Evolutionary conservation across 2,888 invertebrate species (phyloP), one percentile per base, ranked within the genome.

Genomic region (Seira ritae): DNA sequence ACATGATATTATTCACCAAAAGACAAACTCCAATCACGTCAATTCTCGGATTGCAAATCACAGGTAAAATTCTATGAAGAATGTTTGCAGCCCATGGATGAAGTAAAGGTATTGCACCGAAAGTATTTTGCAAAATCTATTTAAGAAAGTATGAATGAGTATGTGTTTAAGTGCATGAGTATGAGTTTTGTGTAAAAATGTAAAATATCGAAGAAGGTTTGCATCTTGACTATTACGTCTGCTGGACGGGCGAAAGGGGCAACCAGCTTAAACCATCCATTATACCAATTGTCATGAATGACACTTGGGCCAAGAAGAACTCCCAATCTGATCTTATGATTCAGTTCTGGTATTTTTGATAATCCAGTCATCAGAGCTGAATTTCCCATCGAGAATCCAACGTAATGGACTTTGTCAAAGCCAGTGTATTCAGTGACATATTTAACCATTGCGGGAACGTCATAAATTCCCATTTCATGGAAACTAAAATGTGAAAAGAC

Each of bases 361-460:
- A 81, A 22, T 12, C 22, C 85, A 10, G 71, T 31, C 22, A 71
- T n/a, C 4, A 81, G 31, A 0, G 71, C 74, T 12, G 81, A n/a
- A n/a, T n/a, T n/a, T n/a, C n/a, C 72, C 75, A 82, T 68, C 10
- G 85, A 85, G 62, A 82, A 82, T 1, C 78, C 74, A 23, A 81
- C 62, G 42, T 70, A 84, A 73, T 76, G 67, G 17, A 84, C 62
- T 46, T 81, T 73, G 0, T 72, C 46, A 1, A 60, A 10, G 12
- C 23, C 65, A 4, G 79, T 84, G 10, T 55, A 23, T 10, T 46
- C 55, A 6, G 70, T 69, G 19, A 85, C 78, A 55, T 78, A 81
- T 1, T 78, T 17, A 4, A 84, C 10, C 79, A 80, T 65, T 0
- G 84, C 79, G 12, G 84, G 17, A 0, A 84, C 70, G 42, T 84